Base-by-base conservation (phyloP, 2,797 vertebrate species). In the Xerus rutilus region DNA sequence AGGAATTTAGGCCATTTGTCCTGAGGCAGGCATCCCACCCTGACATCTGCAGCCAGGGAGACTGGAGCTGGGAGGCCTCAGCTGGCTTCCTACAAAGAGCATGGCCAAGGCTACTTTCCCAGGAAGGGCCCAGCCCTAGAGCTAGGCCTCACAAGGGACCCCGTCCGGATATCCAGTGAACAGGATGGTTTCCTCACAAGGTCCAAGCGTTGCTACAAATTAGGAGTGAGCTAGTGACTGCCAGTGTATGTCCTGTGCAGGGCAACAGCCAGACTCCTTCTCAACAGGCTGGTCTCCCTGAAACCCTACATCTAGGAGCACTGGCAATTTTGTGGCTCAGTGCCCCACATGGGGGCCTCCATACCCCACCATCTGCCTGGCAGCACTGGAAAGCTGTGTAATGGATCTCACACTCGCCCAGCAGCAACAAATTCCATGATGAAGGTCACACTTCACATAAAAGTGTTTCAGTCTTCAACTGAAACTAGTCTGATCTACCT, bases 291-390 rank as follows among this genome's bases (percentile, higher is more conserved):
- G 28, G 11, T 20, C 25, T 81, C 64, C 43, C 85, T 73, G 20
- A 85, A 90, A 88, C 64, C 84, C 85, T 90, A 32, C 47, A 52
- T n/a, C 52, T 45, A 32, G 85, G 73, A 93, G 84, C 25, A 54
- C 57, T 32, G 30, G 20, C 25, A n/a, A n/a, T 47, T 39, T 18
- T 12, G 39, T 47, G 39, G 91, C 49, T 95, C 81, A 70, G 6
- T 7, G 32, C 12, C 14, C 15, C 9, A 30, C 0, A 3, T 3
- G 25, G 79, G 17, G 15, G 65, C 83, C 93, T 89, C 45, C 25
- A 17, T 70, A 35, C 57, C 47, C 67, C 83, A 52, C 0, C 9
- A 82, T 54, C 87, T 7, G 21, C 39, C 85, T 8, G 6, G 54
- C 28, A 43, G 5, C 25, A 45, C 67, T 0, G 1, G 47, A 83